phyloP scores from a whole-genome alignment of 2,113 vertebrate genomes.

The Oryzias celebensis region DNA sequence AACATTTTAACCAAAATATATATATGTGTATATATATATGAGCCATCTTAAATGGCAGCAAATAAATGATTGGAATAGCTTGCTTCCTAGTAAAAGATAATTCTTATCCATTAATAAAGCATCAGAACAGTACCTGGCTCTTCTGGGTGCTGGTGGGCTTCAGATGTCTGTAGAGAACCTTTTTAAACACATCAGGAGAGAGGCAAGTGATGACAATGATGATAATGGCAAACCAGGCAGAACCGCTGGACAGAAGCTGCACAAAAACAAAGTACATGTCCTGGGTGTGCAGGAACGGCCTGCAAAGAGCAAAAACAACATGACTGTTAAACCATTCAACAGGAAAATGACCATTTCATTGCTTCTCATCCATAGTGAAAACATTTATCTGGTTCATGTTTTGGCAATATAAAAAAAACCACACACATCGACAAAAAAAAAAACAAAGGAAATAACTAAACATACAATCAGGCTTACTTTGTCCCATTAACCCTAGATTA shows the following conservation, averaged over 20 bases:
- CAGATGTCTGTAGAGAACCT: conserved; percentile 90
- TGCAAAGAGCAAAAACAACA: conserved; percentile 45
- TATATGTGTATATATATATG: too few species aligned
- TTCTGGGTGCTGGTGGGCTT: conserved; percentile 92
- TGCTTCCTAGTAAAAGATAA: too few species aligned
- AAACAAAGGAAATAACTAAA: neutral
- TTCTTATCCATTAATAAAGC: too few species aligned
- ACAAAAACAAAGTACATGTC: conserved; percentile 98
- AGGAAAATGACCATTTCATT: neutral
- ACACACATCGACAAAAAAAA: neutral
- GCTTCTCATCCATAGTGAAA: neutral
- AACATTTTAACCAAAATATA: too few species aligned
- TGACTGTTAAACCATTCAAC: neutral
- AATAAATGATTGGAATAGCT: too few species aligned
- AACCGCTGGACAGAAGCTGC: conserved; percentile 94
- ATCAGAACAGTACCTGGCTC: conserved; percentile 84
- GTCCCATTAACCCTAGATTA: conserved; percentile 1
- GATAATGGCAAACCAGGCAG: conserved; percentile 96
- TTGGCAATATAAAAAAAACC: neutral
- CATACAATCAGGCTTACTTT: neutral
- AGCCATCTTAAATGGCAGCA: too few species aligned
- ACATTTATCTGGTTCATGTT: neutral
- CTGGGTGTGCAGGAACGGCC: conserved; percentile 96
- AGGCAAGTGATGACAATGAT: conserved; percentile 91
- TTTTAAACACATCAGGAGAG: conserved; percentile 92